Evolutionary conservation across 1,140 invertebrate species (phyloP).

Genomic region (Anastrepha obliqua): DNA sequence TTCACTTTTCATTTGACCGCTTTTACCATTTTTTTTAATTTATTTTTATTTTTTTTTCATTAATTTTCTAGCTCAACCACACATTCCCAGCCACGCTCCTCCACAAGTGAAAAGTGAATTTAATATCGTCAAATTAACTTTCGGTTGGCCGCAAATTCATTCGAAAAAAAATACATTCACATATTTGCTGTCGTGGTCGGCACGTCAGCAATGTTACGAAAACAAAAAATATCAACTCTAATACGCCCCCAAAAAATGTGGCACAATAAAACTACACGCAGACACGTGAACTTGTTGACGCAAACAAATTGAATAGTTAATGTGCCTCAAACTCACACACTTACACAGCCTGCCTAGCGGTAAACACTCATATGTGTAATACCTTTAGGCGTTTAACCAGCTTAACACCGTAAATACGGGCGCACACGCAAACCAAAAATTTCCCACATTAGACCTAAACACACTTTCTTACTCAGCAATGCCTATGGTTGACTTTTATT

Average conservation of each 20-base stretch:
- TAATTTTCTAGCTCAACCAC: too few species aligned
- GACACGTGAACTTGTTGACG: conserved; percentile 1
- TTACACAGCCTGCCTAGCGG: background rate
- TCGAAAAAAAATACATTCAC: background rate
- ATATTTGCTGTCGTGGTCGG: background rate
- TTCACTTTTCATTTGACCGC: too few species aligned
- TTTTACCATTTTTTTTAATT: too few species aligned
- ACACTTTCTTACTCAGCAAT: background rate
- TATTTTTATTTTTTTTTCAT: too few species aligned
- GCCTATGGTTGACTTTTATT: too few species aligned
- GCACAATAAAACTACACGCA: background rate
- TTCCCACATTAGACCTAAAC: background rate
- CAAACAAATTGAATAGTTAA: conserved; percentile 30
- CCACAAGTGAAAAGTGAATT: background rate
- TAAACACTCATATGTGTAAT: too few species aligned
- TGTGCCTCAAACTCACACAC: background rate
- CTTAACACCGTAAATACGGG: background rate
- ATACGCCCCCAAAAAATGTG: background rate
- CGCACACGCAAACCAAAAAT: background rate
- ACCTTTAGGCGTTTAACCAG: background rate
- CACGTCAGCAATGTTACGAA: background rate
- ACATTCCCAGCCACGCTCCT: background rate
- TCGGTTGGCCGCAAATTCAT: background rate
- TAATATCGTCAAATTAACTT: conserved; percentile 33
- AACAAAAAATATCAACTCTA: background rate